These are phyloP conservation scores for Crenichthys baileyi DNA, from an alignment of 2,797 vertebrate species.

Conservation along the genomic window DNA sequence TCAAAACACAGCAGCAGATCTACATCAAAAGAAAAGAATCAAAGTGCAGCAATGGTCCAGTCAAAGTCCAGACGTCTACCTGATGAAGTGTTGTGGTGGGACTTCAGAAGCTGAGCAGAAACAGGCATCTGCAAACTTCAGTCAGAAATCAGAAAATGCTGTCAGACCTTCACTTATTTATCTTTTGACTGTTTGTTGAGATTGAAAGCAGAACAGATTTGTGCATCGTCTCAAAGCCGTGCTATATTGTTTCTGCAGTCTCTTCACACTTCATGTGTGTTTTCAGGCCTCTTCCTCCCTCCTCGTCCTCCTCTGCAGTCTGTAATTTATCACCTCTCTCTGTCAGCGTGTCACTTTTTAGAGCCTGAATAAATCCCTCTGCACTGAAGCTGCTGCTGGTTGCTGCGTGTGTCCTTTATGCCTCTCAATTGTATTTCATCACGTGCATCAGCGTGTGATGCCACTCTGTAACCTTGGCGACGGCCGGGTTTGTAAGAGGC, in stretches of 20 bases:
- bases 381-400: conserved; percentile 16
- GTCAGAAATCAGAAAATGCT: no score
- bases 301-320: conserved; percentile 39
- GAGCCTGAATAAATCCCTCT: conserved; percentile 45
- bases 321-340: conserved; percentile 55
- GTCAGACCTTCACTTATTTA: no score
- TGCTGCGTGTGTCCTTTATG: conserved; percentile 1
- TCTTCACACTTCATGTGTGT: background rate
- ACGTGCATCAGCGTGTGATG: background rate
- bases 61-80: no score
- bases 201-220: background rate
- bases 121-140: no score
- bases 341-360: conserved; percentile 46
- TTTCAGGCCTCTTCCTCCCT: conserved; percentile 2
- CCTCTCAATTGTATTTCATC: background rate
- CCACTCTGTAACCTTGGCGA: conserved; percentile 22
- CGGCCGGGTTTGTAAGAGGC: background rate
- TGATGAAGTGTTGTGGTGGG: no score
- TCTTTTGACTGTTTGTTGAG: background rate
- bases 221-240: background rate
- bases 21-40: no score
- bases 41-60: no score
- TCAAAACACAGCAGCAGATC: no score
- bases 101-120: no score
- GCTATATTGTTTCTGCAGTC: background rate